Conservation (phyloP, 2,888 invertebrate genomes). For the Drosophila anomalipes region DNA sequence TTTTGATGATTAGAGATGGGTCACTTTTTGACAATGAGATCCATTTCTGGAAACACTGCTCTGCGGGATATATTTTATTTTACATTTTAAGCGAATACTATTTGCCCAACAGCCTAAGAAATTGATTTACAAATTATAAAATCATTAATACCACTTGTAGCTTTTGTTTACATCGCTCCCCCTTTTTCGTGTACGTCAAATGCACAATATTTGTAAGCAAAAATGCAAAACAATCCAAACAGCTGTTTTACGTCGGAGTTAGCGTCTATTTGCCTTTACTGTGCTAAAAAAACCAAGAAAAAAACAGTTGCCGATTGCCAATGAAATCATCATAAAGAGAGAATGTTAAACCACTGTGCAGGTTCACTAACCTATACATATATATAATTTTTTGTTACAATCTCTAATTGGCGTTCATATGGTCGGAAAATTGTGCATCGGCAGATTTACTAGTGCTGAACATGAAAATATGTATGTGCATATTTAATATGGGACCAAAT, state of each 20-base stretch:
- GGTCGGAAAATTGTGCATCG: not conserved
- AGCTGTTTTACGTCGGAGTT: not conserved
- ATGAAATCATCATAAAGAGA: conserved; percentile 11
- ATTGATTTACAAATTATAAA: not conserved
- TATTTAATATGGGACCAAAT: conserved; percentile 1
- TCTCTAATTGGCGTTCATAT: not conserved
- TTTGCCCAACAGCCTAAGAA: not conserved
- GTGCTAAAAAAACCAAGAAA: conserved; percentile 2
- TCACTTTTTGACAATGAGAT: not conserved
- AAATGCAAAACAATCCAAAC: not conserved
- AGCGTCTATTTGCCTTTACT: not conserved
- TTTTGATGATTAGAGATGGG: not conserved
- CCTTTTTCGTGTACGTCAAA: not conserved
- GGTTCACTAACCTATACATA: conserved; percentile 6
- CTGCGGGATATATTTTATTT: not conserved
- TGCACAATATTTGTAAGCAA: not conserved
- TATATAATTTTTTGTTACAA: not conserved
- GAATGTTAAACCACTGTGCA: conserved; percentile 14
- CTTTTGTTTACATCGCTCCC: not conserved
- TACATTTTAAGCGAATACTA: not conserved
- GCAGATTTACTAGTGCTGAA: not conserved
- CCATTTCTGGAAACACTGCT: not conserved
- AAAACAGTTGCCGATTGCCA: conserved; percentile 9
- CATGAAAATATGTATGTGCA: not conserved
- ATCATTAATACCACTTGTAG: not conserved